Evolutionary conservation across 2,888 invertebrate genomes (phyloP).

Genomic region (Andrena camellia): DNA sequence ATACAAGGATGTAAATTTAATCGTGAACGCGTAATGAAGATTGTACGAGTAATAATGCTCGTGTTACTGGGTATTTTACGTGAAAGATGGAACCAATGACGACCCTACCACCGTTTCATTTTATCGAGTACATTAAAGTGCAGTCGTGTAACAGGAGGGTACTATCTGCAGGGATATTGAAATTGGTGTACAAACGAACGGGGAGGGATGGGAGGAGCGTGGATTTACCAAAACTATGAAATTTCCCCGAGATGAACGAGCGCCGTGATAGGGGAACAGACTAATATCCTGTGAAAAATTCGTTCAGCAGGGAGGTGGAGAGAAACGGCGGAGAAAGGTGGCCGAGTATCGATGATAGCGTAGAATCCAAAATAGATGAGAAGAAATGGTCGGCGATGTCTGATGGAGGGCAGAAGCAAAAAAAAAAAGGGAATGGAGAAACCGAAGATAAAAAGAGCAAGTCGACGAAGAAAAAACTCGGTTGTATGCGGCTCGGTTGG

Average conservation of each 20-base stretch:
- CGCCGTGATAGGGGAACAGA: slow-evolving; percentile 28
- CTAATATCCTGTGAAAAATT: slow-evolving; percentile 57
- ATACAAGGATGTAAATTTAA: background rate
- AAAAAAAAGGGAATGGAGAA: slow-evolving; percentile 15
- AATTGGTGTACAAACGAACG: background rate
- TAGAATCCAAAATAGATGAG: slow-evolving; percentile 42
- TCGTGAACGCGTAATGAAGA: background rate
- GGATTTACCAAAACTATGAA: slow-evolving; percentile 30
- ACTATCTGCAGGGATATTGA: slow-evolving; percentile 13
- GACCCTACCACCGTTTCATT: background rate
- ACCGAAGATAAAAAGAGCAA: slow-evolving; percentile 32
- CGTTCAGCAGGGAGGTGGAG: slow-evolving; percentile 10
- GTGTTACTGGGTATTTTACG: background rate
- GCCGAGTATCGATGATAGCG: slow-evolving; percentile 33
- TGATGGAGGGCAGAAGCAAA: slow-evolving; percentile 34
- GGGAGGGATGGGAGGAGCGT: background rate
- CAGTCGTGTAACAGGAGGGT: background rate
- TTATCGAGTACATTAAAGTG: background rate
- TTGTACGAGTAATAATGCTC: background rate
- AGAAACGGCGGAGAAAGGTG: slow-evolving; percentile 18
- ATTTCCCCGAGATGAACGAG: slow-evolving; percentile 28
- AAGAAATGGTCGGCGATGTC: slow-evolving; percentile 34
- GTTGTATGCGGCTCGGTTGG: slow-evolving; percentile 46
- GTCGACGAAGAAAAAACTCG: slow-evolving; percentile 55
- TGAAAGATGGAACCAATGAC: background rate